Evolutionary conservation across 2,888 invertebrate genomes (phyloP).

Genomic region (Drosophila phalerata): DNA sequence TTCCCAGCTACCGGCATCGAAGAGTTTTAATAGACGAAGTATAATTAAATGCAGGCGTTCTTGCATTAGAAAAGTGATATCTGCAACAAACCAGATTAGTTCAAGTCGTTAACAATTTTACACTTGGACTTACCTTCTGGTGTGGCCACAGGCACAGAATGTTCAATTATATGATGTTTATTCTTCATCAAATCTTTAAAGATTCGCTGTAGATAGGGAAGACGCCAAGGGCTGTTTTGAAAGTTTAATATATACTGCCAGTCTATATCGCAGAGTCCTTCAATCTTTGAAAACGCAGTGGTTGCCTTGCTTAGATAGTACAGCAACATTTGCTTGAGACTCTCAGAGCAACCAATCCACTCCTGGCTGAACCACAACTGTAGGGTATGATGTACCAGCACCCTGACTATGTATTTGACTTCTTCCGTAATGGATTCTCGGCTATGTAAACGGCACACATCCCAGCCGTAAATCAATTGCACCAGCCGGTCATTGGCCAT

Average conservation of each 20-base stretch:
- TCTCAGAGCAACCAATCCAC: conserved; percentile 66
- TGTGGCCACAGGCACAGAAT: conserved; percentile 60
- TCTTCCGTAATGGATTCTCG: conserved; percentile 38
- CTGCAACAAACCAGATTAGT: conserved; percentile 44
- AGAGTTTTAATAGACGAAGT: conserved; percentile 80
- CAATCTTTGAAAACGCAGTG: conserved; percentile 56
- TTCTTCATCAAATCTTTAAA: conserved; percentile 47
- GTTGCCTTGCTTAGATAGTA: conserved; percentile 63
- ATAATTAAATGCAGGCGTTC: conserved; percentile 77
- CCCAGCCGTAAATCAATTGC: conserved; percentile 78
- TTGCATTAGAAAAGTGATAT: conserved; percentile 66
- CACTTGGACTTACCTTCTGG: conserved; percentile 44
- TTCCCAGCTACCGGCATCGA: conserved; percentile 81
- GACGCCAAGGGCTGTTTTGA: conserved; percentile 72
- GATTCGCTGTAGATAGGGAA: conserved; percentile 69
- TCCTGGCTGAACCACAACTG: conserved; percentile 81
- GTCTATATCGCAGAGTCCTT: conserved; percentile 67
- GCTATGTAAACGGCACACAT: conserved; percentile 66
- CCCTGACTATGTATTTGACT: conserved; percentile 60
- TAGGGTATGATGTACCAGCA: conserved; percentile 74
- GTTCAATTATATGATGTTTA: conserved; percentile 64
- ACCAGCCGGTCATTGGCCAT: conserved; percentile 75
- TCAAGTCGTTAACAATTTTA: background rate
- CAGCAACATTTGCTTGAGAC: conserved; percentile 59
- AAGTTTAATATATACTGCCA: conserved; percentile 77